Conservation (phyloP, 2,888 invertebrate genomes). For the Anticlea derivata region DNA sequence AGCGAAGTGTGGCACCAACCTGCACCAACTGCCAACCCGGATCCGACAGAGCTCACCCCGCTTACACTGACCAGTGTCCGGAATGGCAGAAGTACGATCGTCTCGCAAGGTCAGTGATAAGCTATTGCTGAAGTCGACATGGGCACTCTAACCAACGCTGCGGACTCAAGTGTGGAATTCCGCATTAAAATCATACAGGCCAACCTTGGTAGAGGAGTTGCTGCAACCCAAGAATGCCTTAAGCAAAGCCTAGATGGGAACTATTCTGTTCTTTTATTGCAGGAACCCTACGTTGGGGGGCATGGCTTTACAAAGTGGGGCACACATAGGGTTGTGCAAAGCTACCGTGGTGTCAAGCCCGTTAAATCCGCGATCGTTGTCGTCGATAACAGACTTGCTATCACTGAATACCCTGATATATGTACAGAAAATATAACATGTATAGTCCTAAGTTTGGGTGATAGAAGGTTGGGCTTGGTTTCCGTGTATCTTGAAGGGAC, state of each 20-base stretch:
- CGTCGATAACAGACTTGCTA: no score
- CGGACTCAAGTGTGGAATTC: not conserved
- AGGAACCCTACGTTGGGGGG: no score
- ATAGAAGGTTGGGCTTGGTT: no score
- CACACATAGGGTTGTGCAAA: not conserved
- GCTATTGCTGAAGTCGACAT: not conserved
- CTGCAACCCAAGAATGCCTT: not conserved
- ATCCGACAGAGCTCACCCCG: not conserved
- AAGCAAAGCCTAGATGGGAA: not conserved
- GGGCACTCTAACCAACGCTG: not conserved
- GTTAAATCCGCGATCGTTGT: no score
- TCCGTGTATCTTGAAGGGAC: no score
- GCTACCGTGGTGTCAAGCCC: not conserved
- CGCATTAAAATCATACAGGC: not conserved
- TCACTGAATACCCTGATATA: no score
- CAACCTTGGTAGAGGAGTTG: not conserved
- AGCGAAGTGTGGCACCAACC: not conserved
- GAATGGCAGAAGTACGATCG: not conserved
- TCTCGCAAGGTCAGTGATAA: not conserved
- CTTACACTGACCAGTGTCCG: not conserved
- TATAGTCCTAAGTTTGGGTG: no score
- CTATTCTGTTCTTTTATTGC: no score
- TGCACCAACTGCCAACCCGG: not conserved
- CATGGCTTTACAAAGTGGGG: not conserved
- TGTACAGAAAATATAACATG: no score